Percentiles rank a stretch among this genome's conserved stretches.
Conservation (phyloP, 2,113 vertebrate genomes). For the Pomatostomus ruficeps region DNA sequence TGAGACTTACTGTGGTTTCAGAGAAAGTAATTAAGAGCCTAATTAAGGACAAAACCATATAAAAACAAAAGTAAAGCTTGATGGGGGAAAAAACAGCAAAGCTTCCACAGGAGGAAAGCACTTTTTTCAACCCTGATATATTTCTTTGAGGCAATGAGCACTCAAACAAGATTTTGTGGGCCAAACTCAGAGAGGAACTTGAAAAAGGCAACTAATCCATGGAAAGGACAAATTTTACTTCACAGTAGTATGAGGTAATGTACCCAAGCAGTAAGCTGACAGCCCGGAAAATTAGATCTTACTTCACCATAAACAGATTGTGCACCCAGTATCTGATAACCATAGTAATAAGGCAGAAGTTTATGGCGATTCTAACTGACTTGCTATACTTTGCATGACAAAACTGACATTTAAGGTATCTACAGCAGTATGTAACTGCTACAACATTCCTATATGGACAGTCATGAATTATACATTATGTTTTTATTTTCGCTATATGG, state of each 20-base stretch:
- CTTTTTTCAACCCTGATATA: not conserved
- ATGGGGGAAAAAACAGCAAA: not conserved
- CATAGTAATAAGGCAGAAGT: not conserved
- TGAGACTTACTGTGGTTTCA: conserved; percentile 47
- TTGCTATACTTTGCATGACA: not conserved
- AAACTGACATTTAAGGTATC: not conserved
- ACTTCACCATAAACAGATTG: not conserved
- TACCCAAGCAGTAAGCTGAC: not conserved
- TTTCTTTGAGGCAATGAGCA: not conserved
- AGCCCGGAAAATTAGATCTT: not conserved
- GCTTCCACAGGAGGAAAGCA: not conserved
- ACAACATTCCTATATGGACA: not conserved
- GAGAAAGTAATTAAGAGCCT: conserved; percentile 59
- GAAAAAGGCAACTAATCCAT: not conserved
- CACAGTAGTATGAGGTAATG: not conserved
- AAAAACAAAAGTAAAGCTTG: conserved; percentile 42
- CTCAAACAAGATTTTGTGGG: not conserved
- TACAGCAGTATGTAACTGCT: not conserved
- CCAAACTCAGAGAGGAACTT: not conserved
- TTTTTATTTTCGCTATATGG: not conserved
- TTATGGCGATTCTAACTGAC: not conserved
- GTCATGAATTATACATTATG: not conserved
- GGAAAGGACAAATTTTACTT: not conserved
- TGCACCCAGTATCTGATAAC: not conserved
- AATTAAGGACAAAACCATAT: conserved; percentile 58